These are phyloP conservation scores for Aphis gossypii DNA, from an alignment of 1,140 invertebrate genomes.

Conservation along the genomic window DNA sequence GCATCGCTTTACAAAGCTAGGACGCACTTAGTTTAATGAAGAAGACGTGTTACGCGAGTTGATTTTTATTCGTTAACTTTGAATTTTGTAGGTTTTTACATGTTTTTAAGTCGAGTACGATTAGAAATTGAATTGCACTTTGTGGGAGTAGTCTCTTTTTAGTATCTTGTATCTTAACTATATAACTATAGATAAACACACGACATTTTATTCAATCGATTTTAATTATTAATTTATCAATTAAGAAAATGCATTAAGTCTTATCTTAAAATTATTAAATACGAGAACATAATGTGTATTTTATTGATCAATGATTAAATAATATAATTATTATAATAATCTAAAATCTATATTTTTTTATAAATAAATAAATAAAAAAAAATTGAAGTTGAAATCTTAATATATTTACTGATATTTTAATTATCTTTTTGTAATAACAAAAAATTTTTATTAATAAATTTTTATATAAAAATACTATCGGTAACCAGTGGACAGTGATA, in stretches of 20 bases:
- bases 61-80: conserved; percentile 12
- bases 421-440: background rate
- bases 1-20: background rate
- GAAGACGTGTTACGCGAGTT: background rate
- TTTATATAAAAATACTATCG: background rate
- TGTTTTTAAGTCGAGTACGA: background rate
- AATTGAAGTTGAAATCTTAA: background rate
- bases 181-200: background rate
- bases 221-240: conserved; percentile 5
- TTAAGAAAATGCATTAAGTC: background rate
- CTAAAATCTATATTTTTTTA: background rate
- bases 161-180: background rate
- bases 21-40: conserved; percentile 7
- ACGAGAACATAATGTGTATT: background rate
- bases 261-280: background rate
- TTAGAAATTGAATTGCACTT: background rate
- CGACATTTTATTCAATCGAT: background rate
- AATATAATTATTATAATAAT: too few species aligned
- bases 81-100: background rate
- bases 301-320: too few species aligned
- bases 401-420: background rate
- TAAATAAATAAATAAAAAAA: background rate
- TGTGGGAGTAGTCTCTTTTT: background rate
- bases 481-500: background rate
- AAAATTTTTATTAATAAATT: background rate